A percentile compares a stretch with the other conserved stretches of the same genome.
These are phyloP conservation scores for Coranthus polyacanthus DNA, from an alignment of 2,797 vertebrate species.

Conservation along the genomic window DNA sequence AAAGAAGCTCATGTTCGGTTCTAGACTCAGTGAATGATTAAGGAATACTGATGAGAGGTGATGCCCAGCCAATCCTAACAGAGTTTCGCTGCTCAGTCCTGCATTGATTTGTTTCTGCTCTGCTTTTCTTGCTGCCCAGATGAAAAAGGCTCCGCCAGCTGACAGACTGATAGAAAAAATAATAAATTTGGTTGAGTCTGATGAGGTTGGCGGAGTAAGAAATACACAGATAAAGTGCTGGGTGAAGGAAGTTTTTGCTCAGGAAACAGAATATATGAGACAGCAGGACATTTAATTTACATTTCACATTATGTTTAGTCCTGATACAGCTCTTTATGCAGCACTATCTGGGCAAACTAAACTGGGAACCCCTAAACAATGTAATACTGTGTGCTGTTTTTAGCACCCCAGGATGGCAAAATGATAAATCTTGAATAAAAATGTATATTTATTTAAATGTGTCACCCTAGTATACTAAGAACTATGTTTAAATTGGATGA, in stretches of 20 bases:
- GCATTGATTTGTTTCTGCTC: constrained; percentile 64
- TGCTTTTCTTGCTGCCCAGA: background rate
- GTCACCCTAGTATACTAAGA: too few relatives aligned
- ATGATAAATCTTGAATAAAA: too few relatives aligned
- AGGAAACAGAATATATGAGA: constrained; percentile 23
- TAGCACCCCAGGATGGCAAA: too few relatives aligned
- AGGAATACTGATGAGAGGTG: constrained; percentile 78
- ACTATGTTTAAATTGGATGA: too few relatives aligned
- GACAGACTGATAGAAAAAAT: background rate
- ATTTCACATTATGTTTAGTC: constrained; percentile 2
- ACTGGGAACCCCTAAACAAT: too few relatives aligned
- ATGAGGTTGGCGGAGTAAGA: constrained; percentile 14
- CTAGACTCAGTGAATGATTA: constrained; percentile 56
- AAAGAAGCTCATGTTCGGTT: constrained; percentile 59
- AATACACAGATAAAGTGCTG: constrained; percentile 24
- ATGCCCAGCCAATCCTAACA: constrained; percentile 55
- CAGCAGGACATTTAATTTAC: constrained; percentile 14
- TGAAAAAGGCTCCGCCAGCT: background rate
- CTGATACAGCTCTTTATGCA: constrained; percentile 6
- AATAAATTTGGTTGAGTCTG: constrained; percentile 26
- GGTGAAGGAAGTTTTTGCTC: constrained; percentile 6
- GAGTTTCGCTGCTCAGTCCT: constrained; percentile 30
- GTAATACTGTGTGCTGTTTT: too few relatives aligned
- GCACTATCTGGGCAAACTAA: constrained; percentile 4
- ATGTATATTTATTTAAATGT: too few relatives aligned